Base-by-base conservation (phyloP, 2,888 invertebrate species). In the Biston betularia region DNA sequence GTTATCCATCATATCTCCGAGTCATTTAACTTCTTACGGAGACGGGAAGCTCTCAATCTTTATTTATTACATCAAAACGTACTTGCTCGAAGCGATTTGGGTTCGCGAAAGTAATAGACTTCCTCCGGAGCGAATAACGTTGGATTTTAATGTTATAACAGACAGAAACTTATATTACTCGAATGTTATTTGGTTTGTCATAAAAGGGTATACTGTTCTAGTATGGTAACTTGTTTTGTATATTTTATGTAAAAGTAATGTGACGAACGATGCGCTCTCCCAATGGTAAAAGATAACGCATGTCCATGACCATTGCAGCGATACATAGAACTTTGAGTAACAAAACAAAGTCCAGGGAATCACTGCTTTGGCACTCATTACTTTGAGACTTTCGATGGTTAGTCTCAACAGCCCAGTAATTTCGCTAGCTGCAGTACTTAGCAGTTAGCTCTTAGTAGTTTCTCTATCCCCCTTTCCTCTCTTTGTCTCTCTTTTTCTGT, bases 11-110 rank as follows among this genome's bases (percentile, higher is more conserved):
- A 66, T 24, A 2, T 66, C 52, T 56, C 34, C 38, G 57, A 66
- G 34, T 57, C 56, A 66, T 66, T 65, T 50, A 56, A 66, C 52
- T 42, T 50, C 56, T 45, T 50, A 52, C 59, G 4, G 45, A 12
- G 56, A 60, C 60, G 50, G 59, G 65, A 65, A 61, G 38, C 60
- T 33, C 34, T 61, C 59, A 60, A 65, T 65, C 65, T 65, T 65
- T 61, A 65, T 65, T 60, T 61, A 56, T 61, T 56, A 56, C 60
- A 40, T 56, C 50, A 35, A 58, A 57, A 64, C 60, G 55, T 40
- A 61, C 52, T 53, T 42, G 40, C 42, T 38, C 9, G 61, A 38
- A 56, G 34, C 11, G 49, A 35, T 38, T 46, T 7, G 40, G 40
- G 9, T 42, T 42, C 48, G 48, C 38, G 12, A 52, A 48, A 11